Percentiles rank a stretch among this genome's conserved stretches.
These are phyloP conservation scores for Triops longicaudatus DNA, from an alignment of 1,140 invertebrate species.

Conservation along the genomic window DNA sequence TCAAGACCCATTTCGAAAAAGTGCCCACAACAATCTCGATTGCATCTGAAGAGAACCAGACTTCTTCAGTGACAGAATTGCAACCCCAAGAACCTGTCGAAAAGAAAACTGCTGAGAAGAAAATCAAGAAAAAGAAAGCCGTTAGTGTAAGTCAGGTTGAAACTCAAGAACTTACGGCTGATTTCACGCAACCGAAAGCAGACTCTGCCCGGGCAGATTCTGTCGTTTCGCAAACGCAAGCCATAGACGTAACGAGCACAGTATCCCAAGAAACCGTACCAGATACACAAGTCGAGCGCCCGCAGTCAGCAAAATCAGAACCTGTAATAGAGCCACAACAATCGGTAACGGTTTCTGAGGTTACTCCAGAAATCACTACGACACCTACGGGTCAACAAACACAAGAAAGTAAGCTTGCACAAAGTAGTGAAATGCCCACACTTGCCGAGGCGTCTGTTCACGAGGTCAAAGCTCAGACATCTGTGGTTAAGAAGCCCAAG, in stretches of 20 bases:
- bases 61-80: background rate
- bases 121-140: constrained; percentile 38
- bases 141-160: constrained; percentile 40
- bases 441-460: background rate
- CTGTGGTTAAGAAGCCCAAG: constrained; percentile 19
- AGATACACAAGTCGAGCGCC: constrained; percentile 21
- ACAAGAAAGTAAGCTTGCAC: background rate
- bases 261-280: constrained; percentile 3
- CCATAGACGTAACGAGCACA: background rate
- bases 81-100: constrained; percentile 29
- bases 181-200: constrained; percentile 22
- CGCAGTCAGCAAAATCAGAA: background rate
- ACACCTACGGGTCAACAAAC: background rate
- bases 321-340: background rate
- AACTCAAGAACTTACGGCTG: background rate
- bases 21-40: background rate
- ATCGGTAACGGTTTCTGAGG: background rate
- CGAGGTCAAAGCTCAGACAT: constrained; percentile 25
- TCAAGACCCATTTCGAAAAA: background rate
- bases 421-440: background rate
- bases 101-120: constrained; percentile 38
- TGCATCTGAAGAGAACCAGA: constrained; percentile 29
- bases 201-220: constrained; percentile 20
- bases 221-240: constrained; percentile 18
- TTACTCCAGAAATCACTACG: background rate